phyloP scores from a whole-genome alignment of 2,113 vertebrate species.

The Varanus komodoensis region DNA sequence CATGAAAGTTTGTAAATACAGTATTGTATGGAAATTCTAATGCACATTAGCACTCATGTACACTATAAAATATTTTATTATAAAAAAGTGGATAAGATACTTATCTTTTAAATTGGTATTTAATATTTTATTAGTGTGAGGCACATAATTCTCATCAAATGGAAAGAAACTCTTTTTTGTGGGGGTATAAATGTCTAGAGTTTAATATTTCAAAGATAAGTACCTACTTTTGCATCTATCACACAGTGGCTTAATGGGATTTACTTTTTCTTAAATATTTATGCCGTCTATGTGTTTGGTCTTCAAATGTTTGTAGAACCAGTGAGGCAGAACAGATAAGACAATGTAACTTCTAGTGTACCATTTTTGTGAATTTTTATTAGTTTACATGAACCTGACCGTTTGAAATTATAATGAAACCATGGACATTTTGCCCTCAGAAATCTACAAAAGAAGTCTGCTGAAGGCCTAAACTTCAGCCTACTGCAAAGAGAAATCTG shows the following conservation, averaged over 20 bases:
- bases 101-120: conserved; percentile 94
- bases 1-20: conserved; percentile 89
- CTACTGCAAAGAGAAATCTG: not conserved
- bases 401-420: conserved; percentile 38
- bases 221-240: conserved; percentile 83
- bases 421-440: not conserved
- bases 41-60: conserved; percentile 79
- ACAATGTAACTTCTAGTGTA: conserved; percentile 31
- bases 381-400: conserved; percentile 33
- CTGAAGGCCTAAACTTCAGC: no score
- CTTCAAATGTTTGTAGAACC: conserved; percentile 70
- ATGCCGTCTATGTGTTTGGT: conserved; percentile 81
- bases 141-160: conserved; percentile 91
- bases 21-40: conserved; percentile 84
- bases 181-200: conserved; percentile 88
- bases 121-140: conserved; percentile 91
- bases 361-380: conserved; percentile 16
- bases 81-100: conserved; percentile 87
- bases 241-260: conserved; percentile 82
- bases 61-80: conserved; percentile 86
- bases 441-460: not conserved
- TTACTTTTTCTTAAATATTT: conserved; percentile 89
- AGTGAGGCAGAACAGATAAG: conserved; percentile 58
- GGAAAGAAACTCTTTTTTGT: conserved; percentile 84
- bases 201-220: conserved; percentile 88